phyloP scores from a whole-genome alignment of 1,140 invertebrate species.

The Musca domestica region DNA sequence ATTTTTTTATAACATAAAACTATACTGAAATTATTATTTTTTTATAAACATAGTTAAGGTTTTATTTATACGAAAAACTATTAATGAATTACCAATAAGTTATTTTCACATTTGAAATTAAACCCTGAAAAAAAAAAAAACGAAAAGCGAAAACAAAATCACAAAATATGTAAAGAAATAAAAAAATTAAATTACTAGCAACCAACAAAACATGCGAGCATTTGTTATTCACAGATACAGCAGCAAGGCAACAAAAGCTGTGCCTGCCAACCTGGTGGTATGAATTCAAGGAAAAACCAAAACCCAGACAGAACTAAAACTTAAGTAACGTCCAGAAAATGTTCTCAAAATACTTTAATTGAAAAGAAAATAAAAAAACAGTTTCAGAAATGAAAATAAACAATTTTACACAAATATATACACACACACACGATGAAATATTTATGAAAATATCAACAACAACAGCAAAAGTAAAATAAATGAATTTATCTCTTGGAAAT shows the following conservation, averaged over 20 bases:
- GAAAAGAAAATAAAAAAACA: too few species aligned
- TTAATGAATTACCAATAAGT: not conserved
- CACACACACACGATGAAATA: too few species aligned
- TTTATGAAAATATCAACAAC: too few species aligned
- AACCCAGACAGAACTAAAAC: not conserved
- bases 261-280: too few species aligned
- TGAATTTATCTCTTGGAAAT: not conserved
- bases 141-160: not conserved
- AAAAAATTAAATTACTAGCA: conserved; percentile 6
- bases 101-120: not conserved
- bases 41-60: not conserved
- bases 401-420: not conserved
- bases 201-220: conserved; percentile 11
- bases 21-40: conserved; percentile 13
- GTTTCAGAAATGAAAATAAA: not conserved
- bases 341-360: too few species aligned
- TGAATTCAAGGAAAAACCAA: not conserved
- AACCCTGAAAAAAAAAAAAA: not conserved
- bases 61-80: conserved; percentile 12
- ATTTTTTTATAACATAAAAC: not conserved
- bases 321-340: too few species aligned
- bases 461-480: too few species aligned
- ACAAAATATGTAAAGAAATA: not conserved
- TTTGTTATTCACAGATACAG: conserved; percentile 9
- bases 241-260: too few species aligned